These are phyloP conservation scores for Hirtodrosophila cameraria DNA, from an alignment of 2,888 invertebrate genomes.

Conservation along the genomic window DNA sequence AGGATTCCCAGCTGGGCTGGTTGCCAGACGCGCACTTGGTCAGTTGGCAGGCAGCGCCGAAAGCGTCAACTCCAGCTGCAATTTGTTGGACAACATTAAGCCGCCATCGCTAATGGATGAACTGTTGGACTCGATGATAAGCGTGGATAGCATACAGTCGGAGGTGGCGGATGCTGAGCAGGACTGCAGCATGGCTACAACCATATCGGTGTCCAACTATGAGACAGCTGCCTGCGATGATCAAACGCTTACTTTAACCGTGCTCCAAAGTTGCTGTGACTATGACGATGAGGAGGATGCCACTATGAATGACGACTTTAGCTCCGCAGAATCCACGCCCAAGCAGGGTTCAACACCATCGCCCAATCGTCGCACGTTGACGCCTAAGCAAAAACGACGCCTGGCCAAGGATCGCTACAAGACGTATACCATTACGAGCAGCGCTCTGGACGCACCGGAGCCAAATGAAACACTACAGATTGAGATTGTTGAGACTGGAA, in stretches of 20 bases:
- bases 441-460: slow-evolving; percentile 39
- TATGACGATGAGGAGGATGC: slow-evolving; percentile 82
- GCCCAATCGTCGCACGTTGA: slow-evolving; percentile 84
- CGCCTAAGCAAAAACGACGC: slow-evolving; percentile 91
- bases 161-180: slow-evolving; percentile 89
- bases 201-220: slow-evolving; percentile 83
- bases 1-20: slow-evolving; percentile 88
- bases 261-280: slow-evolving; percentile 86
- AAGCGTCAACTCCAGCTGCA: slow-evolving; percentile 86
- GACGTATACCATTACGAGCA: slow-evolving; percentile 90
- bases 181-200: slow-evolving; percentile 81
- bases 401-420: slow-evolving; percentile 91
- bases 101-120: slow-evolving; percentile 93
- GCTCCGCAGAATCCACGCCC: slow-evolving; percentile 91
- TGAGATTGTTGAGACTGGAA: slow-evolving; percentile 85
- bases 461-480: slow-evolving; percentile 81
- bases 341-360: slow-evolving; percentile 85
- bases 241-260: slow-evolving; percentile 84
- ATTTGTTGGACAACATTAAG: slow-evolving; percentile 91
- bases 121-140: slow-evolving; percentile 91
- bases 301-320: slow-evolving; percentile 86
- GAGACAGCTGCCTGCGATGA: slow-evolving; percentile 86
- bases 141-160: slow-evolving; percentile 92
- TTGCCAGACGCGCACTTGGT: slow-evolving; percentile 89
- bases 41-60: slow-evolving; percentile 87